Evolutionary conservation across 2,888 invertebrate genomes (phyloP).

Genomic region (Drosophila birchii): DNA sequence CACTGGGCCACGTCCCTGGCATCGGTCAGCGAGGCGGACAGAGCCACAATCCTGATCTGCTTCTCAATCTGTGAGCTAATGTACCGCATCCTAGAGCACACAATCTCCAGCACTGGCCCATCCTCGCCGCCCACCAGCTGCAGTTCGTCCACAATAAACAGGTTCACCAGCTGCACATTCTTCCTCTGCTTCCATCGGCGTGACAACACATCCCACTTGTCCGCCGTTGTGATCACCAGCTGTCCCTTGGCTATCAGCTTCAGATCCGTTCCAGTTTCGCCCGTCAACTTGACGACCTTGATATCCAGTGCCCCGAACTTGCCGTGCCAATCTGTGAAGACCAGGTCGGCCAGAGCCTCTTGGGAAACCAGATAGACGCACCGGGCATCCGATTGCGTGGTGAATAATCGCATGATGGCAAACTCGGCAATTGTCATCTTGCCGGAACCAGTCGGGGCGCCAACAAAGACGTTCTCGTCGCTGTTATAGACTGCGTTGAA

Average conservation of each 20-base stretch:
- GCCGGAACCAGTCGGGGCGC: conserved; percentile 95
- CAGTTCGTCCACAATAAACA: conserved; percentile 98
- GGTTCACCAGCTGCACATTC: conserved; percentile 97
- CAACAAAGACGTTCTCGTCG: conserved; percentile 98
- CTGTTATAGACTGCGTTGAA: conserved; percentile 99
- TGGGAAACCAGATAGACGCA: conserved; percentile 97
- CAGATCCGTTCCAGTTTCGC: conserved; percentile 98
- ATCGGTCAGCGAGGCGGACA: conserved; percentile 97
- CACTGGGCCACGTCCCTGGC: conserved; percentile 98
- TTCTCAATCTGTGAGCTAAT: conserved; percentile 97
- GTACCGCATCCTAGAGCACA: conserved; percentile 96
- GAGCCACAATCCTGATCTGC: conserved; percentile 95
- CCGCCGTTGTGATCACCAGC: conserved; percentile 98
- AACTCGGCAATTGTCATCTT: conserved; percentile 98
- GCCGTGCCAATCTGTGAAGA: conserved; percentile 95
- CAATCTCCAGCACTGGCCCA: conserved; percentile 97
- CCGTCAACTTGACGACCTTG: conserved; percentile 94
- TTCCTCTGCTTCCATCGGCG: conserved; percentile 99
- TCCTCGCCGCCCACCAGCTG: conserved; percentile 95
- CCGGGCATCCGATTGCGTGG: conserved; percentile 88
- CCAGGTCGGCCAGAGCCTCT: conserved; percentile 94
- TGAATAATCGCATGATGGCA: conserved; percentile 94
- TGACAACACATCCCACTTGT: conserved; percentile 99
- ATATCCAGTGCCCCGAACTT: conserved; percentile 94
- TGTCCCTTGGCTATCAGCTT: conserved; percentile 96